phyloP scores from a whole-genome alignment of 2,113 vertebrate genomes.

The Mastomys natalensis region DNA sequence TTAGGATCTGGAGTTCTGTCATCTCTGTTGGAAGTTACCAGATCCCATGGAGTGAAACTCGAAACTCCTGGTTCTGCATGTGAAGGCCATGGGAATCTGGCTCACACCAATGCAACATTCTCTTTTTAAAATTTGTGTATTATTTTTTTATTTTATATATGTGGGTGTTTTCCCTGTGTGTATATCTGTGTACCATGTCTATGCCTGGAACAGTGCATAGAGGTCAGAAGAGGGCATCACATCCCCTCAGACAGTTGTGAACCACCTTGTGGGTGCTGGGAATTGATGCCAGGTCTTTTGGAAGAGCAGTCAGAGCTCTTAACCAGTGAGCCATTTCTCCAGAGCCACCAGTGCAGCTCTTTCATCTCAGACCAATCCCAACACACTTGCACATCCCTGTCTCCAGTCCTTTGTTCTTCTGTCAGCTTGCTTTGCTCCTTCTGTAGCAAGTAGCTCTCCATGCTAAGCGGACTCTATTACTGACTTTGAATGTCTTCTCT shows the following conservation, averaged over 20 bases:
- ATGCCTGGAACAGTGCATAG: background rate
- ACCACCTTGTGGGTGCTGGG: background rate
- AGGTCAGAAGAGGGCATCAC: background rate
- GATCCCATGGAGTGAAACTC: background rate
- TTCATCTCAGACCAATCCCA: background rate
- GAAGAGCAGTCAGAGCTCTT: background rate
- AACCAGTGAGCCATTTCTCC: background rate
- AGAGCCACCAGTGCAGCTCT: background rate
- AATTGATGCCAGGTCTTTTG: background rate
- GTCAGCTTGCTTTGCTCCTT: background rate
- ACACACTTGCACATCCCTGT: background rate
- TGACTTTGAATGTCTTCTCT: background rate
- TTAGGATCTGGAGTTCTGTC: no score
- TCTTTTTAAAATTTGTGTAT: background rate
- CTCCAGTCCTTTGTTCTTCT: fast-evolving
- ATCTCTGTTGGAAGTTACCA: background rate
- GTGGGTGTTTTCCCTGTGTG: background rate
- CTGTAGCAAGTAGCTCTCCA: fast-evolving
- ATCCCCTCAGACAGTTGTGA: background rate
- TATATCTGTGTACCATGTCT: background rate
- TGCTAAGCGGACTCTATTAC: background rate
- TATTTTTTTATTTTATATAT: background rate
- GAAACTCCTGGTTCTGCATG: background rate
- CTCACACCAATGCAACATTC: no score
- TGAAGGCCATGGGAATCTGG: background rate